Conservation (phyloP, 2,113 vertebrate species). For the Herpetotheres cachinnans region DNA sequence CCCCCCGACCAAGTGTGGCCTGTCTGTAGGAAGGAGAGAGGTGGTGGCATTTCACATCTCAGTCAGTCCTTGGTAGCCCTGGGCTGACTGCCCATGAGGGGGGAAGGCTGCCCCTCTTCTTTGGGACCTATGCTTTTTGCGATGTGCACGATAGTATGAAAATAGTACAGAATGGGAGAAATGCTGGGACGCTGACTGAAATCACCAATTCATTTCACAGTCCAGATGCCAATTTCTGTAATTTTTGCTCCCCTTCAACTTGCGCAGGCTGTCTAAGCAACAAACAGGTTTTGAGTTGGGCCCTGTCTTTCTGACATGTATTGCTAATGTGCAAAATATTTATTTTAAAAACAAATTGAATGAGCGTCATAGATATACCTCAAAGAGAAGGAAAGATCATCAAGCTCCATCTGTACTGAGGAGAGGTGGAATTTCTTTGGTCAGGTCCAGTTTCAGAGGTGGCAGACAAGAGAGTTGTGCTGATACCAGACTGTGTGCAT, state of each 20-base stretch:
- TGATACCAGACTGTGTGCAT: neutral
- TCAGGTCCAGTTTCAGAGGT: neutral
- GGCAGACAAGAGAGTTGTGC: neutral
- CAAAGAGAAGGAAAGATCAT: neutral
- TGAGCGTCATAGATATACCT: neutral
- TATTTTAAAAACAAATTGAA: neutral
- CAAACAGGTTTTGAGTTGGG: neutral
- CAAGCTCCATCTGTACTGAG: neutral
- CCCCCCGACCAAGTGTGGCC: fast-evolving
- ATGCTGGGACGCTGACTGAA: neutral
- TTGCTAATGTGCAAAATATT: neutral
- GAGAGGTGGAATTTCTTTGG: neutral
- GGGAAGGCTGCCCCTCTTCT: neutral
- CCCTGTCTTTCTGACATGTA: neutral
- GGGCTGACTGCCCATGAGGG: neutral
- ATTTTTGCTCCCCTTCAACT: neutral
- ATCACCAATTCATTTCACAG: neutral
- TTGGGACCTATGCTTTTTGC: neutral
- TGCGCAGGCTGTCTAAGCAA: fast-evolving
- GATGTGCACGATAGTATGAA: neutral
- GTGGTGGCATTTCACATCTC: neutral
- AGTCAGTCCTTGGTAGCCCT: neutral
- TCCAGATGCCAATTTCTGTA: neutral
- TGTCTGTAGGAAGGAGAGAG: neutral
- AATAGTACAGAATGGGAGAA: neutral